Evolutionary conservation across 1,140 invertebrate species (phyloP).

Genomic region (Drosophila tsacasi): DNA sequence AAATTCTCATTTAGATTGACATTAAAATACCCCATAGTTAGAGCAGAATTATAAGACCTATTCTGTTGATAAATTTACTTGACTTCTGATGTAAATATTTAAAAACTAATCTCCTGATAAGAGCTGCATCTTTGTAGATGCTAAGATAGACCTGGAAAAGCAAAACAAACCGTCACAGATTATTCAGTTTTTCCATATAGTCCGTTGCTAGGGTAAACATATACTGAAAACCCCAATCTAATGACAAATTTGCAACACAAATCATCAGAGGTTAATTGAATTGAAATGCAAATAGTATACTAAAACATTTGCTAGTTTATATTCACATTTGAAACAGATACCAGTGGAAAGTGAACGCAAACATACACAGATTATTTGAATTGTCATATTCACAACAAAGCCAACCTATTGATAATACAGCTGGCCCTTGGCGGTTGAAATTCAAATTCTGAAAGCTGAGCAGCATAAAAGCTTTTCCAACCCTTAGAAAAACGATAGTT

Average conservation of each 20-base stretch:
- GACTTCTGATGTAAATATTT: neutral
- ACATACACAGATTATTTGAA: neutral
- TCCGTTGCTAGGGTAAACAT: neutral
- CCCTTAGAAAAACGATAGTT: conserved; percentile 4
- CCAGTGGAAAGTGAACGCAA: neutral
- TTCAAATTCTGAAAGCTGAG: conserved; percentile 30
- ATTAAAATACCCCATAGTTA: neutral
- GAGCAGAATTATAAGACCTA: neutral
- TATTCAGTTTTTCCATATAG: neutral
- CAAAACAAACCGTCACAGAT: conserved; percentile 1
- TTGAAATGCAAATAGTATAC: neutral
- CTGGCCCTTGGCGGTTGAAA: conserved; percentile 14
- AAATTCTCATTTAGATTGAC: neutral
- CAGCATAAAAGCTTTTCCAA: conserved; percentile 26
- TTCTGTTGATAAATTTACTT: neutral
- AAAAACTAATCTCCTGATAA: neutral
- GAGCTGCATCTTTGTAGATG: neutral
- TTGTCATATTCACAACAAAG: neutral
- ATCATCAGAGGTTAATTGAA: neutral
- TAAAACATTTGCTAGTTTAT: neutral
- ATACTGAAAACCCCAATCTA: neutral
- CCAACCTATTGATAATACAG: conserved; percentile 5
- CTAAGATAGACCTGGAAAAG: neutral
- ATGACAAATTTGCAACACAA: neutral
- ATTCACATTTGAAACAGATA: neutral